Evolutionary conservation across 2,113 vertebrate species (phyloP), one percentile per base, ranked within the genome.

Genomic region (Entomyzon cyanotis): DNA sequence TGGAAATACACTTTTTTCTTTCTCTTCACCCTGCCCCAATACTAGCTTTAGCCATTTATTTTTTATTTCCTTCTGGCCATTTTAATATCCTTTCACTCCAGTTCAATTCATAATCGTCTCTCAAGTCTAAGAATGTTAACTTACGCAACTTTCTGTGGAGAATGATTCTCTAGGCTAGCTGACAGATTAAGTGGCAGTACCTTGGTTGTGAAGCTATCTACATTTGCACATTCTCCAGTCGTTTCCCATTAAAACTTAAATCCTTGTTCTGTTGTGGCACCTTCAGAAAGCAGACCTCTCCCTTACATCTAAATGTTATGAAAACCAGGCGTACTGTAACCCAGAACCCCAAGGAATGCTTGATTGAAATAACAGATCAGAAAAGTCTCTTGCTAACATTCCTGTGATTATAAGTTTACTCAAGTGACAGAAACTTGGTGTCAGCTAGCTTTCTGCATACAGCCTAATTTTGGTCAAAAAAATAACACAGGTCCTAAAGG

Each of bases 171-270:
- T 75, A 75, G 93, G 83, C 42, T 96, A 73, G 65, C 76, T 94
- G 68, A 93, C 1, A 0, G 92, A 97, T 95, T 92, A 94, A 94
- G 83, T 96, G 85, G 88, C 86, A 84, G 73, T 95, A 82, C 73
- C 49, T 87, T 70, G 69, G 25, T 97, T 93, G 78, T 95, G 90
- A 95, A 96, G 85, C 84, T 80, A 85, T 23, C 62, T 91, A 69
- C 37, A 49, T 91, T 96, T 97, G 68, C 56, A 84, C 94, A 93
- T 97, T 93, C 82, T 81, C 69, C 70, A 86, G 93, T 92, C 69
- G 2, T 96, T 96, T 97, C 91, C 86, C 64, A 95, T 96, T 96
- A 96, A 95, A 96, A 79, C 25, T 80, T 89, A 94, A 96, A 97
- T 80, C 86, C 93, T 49, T 58, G 52, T 81, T 91, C 60, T 89